Evolutionary conservation across 2,797 vertebrate genomes (phyloP).

Genomic region (Psittacula echo): DNA sequence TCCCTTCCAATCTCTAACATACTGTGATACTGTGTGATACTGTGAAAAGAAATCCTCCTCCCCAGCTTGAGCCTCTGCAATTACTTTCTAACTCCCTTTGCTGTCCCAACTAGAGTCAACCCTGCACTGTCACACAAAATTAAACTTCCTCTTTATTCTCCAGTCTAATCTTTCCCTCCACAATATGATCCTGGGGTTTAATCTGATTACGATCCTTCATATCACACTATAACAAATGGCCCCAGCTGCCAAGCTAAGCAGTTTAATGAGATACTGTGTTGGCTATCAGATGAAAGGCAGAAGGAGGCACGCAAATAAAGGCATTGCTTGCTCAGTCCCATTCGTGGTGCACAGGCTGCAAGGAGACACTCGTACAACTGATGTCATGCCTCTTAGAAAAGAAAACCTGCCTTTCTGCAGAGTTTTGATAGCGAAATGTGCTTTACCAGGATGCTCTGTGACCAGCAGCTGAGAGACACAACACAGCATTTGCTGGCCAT

Average conservation of each 20-base stretch:
- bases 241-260: slow-evolving; percentile 30
- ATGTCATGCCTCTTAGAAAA: neutral
- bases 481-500: fast-evolving
- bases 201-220: slow-evolving; percentile 39
- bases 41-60: neutral
- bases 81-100: neutral
- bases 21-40: no score
- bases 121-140: slow-evolving; percentile 29
- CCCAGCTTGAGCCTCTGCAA: neutral
- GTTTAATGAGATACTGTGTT: slow-evolving; percentile 19
- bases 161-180: slow-evolving; percentile 14
- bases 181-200: slow-evolving; percentile 30
- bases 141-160: slow-evolving; percentile 40
- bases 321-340: neutral
- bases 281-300: neutral
- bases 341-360: neutral
- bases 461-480: neutral
- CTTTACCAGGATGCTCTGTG: fast-evolving
- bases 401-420: neutral
- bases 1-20: no score
- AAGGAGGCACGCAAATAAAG: neutral
- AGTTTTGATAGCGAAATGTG: neutral
- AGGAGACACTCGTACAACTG: neutral
- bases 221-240: slow-evolving; percentile 29
- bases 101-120: neutral